These are phyloP conservation scores for Poecilia latipinna DNA, from an alignment of 2,113 vertebrate genomes.

Conservation along the genomic window DNA sequence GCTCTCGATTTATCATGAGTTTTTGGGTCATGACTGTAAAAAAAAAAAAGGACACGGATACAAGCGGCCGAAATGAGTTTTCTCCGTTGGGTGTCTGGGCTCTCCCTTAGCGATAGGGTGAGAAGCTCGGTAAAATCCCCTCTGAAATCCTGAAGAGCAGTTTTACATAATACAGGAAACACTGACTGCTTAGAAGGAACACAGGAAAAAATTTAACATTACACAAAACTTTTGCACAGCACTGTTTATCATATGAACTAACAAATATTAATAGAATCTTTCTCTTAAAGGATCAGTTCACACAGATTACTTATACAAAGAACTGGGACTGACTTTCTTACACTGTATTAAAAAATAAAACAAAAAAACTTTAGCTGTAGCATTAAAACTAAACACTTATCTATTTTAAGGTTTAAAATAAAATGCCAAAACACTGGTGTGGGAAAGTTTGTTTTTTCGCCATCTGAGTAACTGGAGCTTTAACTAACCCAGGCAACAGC, in stretches of 20 bases:
- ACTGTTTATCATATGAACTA: neutral
- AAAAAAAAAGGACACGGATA: no score
- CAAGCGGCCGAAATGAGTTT: no score
- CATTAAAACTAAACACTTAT: neutral
- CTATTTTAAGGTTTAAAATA: neutral
- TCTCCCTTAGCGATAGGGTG: no score
- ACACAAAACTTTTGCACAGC: neutral
- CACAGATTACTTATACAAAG: slow-evolving; percentile 1
- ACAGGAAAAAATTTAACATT: no score
- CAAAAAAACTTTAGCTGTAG: neutral
- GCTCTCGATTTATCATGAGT: no score
- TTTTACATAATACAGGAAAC: neutral
- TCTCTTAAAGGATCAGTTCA: slow-evolving; percentile 38
- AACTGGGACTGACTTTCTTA: neutral
- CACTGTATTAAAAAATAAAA: neutral
- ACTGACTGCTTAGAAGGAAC: no score
- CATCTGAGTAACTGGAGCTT: slow-evolving; percentile 23
- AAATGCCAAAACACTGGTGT: neutral
- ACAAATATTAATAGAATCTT: neutral
- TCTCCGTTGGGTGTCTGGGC: no score
- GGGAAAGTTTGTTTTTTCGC: neutral
- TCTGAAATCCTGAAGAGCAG: neutral
- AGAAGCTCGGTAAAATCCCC: neutral
- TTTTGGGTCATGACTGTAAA: no score
- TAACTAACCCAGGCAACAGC: slow-evolving; percentile 10